Evolutionary conservation across 2,797 vertebrate genomes (phyloP), one percentile per base, ranked within the genome.

Genomic region (Pygocentrus nattereri): DNA sequence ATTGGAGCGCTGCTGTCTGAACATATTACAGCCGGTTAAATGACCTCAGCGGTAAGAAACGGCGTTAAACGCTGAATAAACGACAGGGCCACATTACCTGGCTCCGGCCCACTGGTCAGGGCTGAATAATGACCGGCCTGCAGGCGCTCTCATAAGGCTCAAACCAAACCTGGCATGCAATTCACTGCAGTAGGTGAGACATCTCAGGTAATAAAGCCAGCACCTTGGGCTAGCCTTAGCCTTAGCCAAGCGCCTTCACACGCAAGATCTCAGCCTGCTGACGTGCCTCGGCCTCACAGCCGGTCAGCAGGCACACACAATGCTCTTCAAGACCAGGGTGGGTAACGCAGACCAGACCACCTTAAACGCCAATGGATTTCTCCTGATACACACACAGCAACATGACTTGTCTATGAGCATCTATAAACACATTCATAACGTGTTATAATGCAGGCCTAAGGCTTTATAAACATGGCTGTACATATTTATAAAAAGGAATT

Each of bases 91-190:
- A 56, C 34, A 44, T 44, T 44, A 44, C 4, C 7, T 41, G 41
- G 34, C 64, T 67, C 4, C 30, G 16, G 23, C 30, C 13, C 5
- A 31, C 13, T 3, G 19, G 13, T 16, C 64, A 21, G 6, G 64
- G 15, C 64, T 67, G 64, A 38, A 34, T 67, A 67, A 67, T 67
- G 64, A 67, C 31, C 18, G 11, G 31, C 34, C 64, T 38, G 34
- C 7, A 67, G 31, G 31, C 21, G 5, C 11, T 67, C 64, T 67
- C 19, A 91, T 84, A 85, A 74, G 80, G 90, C 88, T 87, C 89
- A 88, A 84, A 52, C 54, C 82, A 76, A 85, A 79, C 79, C 84
- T 61, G 86, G 90, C 85, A 88, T 90, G 90, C 80, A 83, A 89
- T 64, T 85, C 64, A 79, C 81, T 88, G 88, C 89, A 88, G 89